Percentiles rank a stretch among this genome's conserved stretches.
phyloP scores from a whole-genome alignment of 35 echinoderm and acorn worm species.

The Antedon bifida region DNA sequence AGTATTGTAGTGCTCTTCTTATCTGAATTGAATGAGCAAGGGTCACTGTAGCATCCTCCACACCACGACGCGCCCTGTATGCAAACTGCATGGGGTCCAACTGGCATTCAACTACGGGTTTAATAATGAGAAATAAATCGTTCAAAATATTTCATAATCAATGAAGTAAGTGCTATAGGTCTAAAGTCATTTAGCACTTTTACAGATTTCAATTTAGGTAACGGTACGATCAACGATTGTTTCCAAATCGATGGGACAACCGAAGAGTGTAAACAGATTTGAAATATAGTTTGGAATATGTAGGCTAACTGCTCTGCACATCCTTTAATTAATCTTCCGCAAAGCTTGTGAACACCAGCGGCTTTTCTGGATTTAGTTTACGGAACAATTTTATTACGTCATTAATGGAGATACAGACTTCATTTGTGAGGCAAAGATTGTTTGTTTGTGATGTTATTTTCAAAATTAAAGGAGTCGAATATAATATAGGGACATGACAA shows the following conservation, averaged over 20 bases:
- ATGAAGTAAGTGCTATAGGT: background rate
- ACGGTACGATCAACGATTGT: background rate
- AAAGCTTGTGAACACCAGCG: background rate
- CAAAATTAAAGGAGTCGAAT: background rate
- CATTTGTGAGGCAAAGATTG: background rate
- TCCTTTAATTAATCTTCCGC: background rate
- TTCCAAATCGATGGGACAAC: constrained; percentile 3
- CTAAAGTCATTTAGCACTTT: constrained; percentile 5
- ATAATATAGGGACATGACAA: background rate
- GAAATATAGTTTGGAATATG: background rate
- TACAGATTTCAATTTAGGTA: background rate
- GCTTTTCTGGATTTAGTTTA: background rate
- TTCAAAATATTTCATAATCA: constrained; percentile 11
- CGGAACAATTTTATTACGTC: background rate
- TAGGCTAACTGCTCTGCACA: background rate
- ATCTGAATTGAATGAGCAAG: too few relatives aligned
- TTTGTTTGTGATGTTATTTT: background rate
- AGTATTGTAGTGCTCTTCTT: too few relatives aligned
- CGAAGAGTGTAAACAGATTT: background rate
- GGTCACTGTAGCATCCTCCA: too few relatives aligned
- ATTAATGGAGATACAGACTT: background rate
- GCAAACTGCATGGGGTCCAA: constrained; percentile 17
- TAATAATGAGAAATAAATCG: background rate
- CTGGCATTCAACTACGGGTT: background rate
- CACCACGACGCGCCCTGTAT: too few relatives aligned